Base-by-base conservation (phyloP, 2,113 vertebrate genomes). In the Carassius carassius region DNA sequence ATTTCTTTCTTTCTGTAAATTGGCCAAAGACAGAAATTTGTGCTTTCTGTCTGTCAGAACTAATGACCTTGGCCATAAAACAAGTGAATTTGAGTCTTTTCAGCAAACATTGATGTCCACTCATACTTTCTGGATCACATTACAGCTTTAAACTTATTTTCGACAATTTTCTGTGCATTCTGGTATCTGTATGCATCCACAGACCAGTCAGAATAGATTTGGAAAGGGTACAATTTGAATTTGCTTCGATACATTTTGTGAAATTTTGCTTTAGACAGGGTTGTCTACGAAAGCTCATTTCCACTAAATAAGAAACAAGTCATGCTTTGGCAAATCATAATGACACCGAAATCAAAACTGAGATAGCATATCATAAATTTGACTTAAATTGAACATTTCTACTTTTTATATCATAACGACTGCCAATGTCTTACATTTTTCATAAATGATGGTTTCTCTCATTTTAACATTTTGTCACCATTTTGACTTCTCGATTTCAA, bases 41-140 rank as follows among this genome's bases (percentile, higher is more conserved):
- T 78, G 76, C 29, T 62, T 76, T 76, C 29, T 62, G 54, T 5
- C 51, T 60, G n/a, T 47, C 70, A 14, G 72, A 75, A 75, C 72
- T 49, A 74, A 74, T 47, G 72, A 75, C 13, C 72, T 25, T 25
- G 44, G 72, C 3, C 13, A 49, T 49, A 8, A 75, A 75, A 14
- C 49, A 25, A 13, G 13, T 16, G 72, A 19, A 41, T 41, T 70
- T 37, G 1, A 21, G 35, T 70, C 35, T 41, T 41, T 70, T 41
- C 35, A 41, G 35, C 2, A 41, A 21, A 41, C 0, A 10, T 41
- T 12, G 6, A 72, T n/a, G 35, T 5, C 19, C 19, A 13, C 5
- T 25, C 41, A 8, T 2, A 49, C 44, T 49, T 67, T 17, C 14
- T 17, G 14, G 29, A 32, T 35, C 29, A 63, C 2, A 65, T 14